A percentile compares a stretch with the other conserved stretches of the same genome.
These are phyloP conservation scores for Phaetusa simplex DNA, from an alignment of 2,113 vertebrate species.

Conservation along the genomic window DNA sequence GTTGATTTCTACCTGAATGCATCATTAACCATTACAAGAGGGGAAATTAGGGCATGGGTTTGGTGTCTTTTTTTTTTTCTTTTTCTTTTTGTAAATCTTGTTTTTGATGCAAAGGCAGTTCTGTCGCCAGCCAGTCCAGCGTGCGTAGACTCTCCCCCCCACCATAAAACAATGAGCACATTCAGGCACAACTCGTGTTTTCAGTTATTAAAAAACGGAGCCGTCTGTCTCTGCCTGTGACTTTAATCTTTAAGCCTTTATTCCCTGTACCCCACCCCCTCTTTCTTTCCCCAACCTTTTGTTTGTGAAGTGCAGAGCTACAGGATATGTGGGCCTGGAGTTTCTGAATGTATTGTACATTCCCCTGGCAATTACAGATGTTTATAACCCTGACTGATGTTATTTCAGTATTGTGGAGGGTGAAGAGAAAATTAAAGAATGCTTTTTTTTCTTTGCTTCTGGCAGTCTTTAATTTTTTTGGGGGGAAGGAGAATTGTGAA, in stretches of 20 bases:
- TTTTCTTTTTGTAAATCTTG: slow-evolving; percentile 53
- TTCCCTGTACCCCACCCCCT: slow-evolving; percentile 69
- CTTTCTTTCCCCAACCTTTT: slow-evolving; percentile 75
- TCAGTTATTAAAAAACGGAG: slow-evolving; percentile 85
- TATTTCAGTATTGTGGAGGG: slow-evolving; percentile 58
- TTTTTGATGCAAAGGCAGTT: slow-evolving; percentile 73
- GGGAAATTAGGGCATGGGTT: slow-evolving; percentile 1
- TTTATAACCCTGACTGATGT: slow-evolving; percentile 63
- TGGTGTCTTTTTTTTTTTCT: background rate
- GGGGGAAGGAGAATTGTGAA: background rate
- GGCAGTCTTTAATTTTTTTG: background rate
- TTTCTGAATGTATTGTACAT: slow-evolving; percentile 66
- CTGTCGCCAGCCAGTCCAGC: slow-evolving; percentile 82
- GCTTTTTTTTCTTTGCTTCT: background rate
- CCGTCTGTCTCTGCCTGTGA: slow-evolving; percentile 82
- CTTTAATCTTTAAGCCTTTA: slow-evolving; percentile 86
- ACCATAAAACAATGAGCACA: slow-evolving; percentile 82
- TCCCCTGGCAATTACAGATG: slow-evolving; percentile 69
- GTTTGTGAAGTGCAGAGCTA: slow-evolving; percentile 74
- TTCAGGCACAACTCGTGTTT: slow-evolving; percentile 83
- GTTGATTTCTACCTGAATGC: slow-evolving; percentile 61
- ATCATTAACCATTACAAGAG: slow-evolving; percentile 27
- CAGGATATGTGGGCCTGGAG: slow-evolving; percentile 70
- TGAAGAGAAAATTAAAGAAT: slow-evolving; percentile 35
- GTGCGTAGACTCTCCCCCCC: slow-evolving; percentile 60